Conservation (phyloP, 1,140 invertebrate species). For the Drosophila busckii region DNA sequence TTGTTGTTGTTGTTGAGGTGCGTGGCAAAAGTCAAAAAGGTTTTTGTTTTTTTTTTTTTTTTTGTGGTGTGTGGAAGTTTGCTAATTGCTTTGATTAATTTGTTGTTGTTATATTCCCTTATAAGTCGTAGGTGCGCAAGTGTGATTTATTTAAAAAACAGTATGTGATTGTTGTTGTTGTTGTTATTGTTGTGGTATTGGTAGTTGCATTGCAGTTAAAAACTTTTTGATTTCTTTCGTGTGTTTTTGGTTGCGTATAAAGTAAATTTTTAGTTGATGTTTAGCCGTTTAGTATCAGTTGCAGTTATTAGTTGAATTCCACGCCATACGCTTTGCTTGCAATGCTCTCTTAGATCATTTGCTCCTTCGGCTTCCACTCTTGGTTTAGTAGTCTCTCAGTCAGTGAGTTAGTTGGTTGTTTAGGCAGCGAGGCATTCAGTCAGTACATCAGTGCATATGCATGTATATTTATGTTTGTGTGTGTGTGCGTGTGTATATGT, state of each 20-base stretch:
- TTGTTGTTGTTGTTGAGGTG: constrained; percentile 15
- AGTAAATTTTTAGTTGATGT: constrained; percentile 57
- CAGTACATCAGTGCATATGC: constrained; percentile 65
- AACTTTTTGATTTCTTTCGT: too few species aligned
- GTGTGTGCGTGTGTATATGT: background rate
- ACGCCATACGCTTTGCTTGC: too few species aligned
- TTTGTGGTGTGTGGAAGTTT: constrained; percentile 41
- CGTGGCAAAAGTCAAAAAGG: constrained; percentile 23
- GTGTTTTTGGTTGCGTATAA: constrained; percentile 55
- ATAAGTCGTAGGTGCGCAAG: constrained; percentile 10
- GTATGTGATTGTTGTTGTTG: constrained; percentile 15
- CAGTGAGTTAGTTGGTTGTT: constrained; percentile 71
- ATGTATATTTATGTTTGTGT: constrained; percentile 11
- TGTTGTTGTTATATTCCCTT: constrained; percentile 33
- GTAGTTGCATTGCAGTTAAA: too few species aligned
- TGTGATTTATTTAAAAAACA: constrained; percentile 28
- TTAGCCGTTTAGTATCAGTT: too few species aligned
- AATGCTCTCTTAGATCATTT: constrained; percentile 10
- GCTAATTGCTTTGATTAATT: constrained; percentile 42
- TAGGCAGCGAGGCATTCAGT: constrained; percentile 74
- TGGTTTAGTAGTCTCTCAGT: constrained; percentile 52
- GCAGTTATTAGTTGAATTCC: constrained; percentile 51
- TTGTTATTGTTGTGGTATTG: constrained; percentile 11
- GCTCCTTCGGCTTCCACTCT: constrained; percentile 30
- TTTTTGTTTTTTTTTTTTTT: constrained; percentile 1